These are phyloP conservation scores for Ptilonorhynchus violaceus DNA, from an alignment of 2,113 vertebrate genomes.

Conservation along the genomic window DNA sequence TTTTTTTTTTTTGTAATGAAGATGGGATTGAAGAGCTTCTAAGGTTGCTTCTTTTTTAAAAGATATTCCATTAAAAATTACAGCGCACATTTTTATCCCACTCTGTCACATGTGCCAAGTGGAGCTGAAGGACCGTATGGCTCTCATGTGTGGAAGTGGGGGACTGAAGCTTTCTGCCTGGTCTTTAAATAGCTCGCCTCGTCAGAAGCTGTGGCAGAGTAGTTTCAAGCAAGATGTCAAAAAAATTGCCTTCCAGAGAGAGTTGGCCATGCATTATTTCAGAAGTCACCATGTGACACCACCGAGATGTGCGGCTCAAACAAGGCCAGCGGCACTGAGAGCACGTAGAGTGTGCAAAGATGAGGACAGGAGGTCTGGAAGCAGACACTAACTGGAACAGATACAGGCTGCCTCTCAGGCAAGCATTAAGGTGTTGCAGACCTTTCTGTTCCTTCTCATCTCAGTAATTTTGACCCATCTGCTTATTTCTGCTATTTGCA, in stretches of 20 bases:
- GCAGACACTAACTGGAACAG: neutral
- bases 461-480: neutral
- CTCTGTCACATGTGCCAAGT: neutral
- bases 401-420: neutral
- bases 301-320: neutral
- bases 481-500: neutral
- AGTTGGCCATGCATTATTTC: neutral
- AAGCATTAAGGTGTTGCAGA: neutral
- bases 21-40: neutral
- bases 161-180: neutral
- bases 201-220: neutral
- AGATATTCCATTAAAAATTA: neutral
- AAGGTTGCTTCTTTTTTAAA: neutral
- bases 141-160: neutral
- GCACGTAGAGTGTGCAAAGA: accelerated
- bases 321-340: neutral
- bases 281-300: accelerated
- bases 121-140: neutral
- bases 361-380: neutral
- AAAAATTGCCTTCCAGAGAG: neutral
- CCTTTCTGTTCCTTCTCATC: neutral
- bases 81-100: neutral
- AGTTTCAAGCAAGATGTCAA: neutral
- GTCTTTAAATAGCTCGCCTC: neutral
- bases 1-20: neutral